These are phyloP conservation scores for Chromoteleia sp. DNA, from an alignment of 2,888 invertebrate species.

Conservation along the genomic window DNA sequence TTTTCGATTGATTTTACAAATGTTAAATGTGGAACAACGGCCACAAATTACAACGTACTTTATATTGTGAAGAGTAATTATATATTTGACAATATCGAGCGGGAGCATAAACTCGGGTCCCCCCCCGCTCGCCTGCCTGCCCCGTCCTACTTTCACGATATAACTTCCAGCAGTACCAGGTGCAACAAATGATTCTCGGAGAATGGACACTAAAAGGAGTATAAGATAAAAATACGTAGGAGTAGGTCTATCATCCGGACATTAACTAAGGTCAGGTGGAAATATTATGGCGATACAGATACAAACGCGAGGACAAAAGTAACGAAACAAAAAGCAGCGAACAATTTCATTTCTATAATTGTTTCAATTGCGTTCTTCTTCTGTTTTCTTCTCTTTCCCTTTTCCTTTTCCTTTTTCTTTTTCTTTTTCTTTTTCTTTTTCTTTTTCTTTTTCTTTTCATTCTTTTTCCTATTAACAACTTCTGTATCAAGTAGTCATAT, in stretches of 20 bases:
- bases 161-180: constrained; percentile 44
- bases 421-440: too few relatives aligned
- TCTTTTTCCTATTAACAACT: too few relatives aligned
- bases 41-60: constrained; percentile 40
- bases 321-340: not conserved
- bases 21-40: constrained; percentile 14
- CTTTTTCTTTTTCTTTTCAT: too few relatives aligned
- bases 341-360: too few relatives aligned
- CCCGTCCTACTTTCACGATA: constrained; percentile 55
- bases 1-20: constrained; percentile 20
- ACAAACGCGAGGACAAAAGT: not conserved
- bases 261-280: constrained; percentile 56
- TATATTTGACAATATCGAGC: constrained; percentile 53
- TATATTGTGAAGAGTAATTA: constrained; percentile 36
- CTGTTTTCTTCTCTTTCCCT: too few relatives aligned
- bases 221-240: constrained; percentile 44
- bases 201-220: constrained; percentile 21
- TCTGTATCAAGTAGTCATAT: too few relatives aligned
- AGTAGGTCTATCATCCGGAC: constrained; percentile 30
- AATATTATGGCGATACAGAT: constrained; percentile 1
- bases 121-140: constrained; percentile 5
- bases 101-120: constrained; percentile 10
- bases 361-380: too few relatives aligned
- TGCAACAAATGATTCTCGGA: constrained; percentile 52
- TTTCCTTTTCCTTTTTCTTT: too few relatives aligned